Evolutionary conservation across 2,797 vertebrate species (phyloP), one percentile per base, ranked within the genome.

Genomic region (Epinephelus coioides): DNA sequence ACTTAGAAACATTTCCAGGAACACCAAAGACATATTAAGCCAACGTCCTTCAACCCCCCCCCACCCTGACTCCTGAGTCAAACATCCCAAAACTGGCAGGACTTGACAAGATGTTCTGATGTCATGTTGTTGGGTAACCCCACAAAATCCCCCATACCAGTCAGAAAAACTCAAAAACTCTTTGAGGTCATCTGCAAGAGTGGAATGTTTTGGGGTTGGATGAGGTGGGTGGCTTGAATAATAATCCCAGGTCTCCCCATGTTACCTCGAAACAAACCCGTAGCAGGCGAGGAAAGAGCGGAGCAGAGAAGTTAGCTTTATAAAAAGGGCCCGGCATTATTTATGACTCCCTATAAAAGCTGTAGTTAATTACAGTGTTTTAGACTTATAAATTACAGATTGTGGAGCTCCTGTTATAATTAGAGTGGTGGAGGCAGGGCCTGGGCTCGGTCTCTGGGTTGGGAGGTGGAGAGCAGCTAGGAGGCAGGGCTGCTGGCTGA

Each of bases 351-450:
- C 94, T 93, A 92, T 95, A 96, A 96, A 94, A 94, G 88, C 92
- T 91, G 89, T 81, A 90, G 90, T 93, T 96, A 96, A 96, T 96
- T 95, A 96, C 92, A 96, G 94, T 94, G 91, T 94, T 93, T 95
- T 88, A 81, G 93, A 92, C 89, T 94, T 94, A 95, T 95, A 96
- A 95, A 96, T 96, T 95, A 96, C 94, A 96, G 95, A 94, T 96
- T 91, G 93, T 87, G 88, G 83, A 93, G 87, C 86, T 94, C 79
- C 91, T 77, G 90, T 91, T 95, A 95, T 95, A 96, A 95, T 96
- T 96, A 96, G 91, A 94, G 92, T 78, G 7, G 81, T 69, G 78
- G 79, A 93, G 89, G 89, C 89, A 54, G 67, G 80, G 90, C 83
- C 76, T 73, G 85, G 86, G 75, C 87, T 85, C n/a, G 46, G 81